phyloP scores from a whole-genome alignment of 2,113 vertebrate genomes.

The Amia ocellicauda region DNA sequence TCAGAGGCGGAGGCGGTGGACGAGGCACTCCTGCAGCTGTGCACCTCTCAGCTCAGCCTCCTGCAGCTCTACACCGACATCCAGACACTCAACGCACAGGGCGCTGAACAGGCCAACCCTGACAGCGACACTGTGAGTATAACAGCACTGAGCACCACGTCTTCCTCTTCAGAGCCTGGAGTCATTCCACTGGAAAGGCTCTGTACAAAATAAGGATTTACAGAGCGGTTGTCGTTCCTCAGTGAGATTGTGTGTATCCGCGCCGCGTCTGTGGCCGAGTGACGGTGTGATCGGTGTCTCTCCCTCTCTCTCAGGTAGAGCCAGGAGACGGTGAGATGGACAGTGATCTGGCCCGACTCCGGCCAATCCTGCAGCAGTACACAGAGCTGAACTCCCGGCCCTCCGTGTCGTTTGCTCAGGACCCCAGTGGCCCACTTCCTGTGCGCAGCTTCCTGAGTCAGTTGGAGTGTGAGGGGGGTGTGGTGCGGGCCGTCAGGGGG shows the following conservation, averaged over 20 bases:
- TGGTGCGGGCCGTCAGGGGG: constrained; percentile 56
- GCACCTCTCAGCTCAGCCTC: constrained; percentile 77
- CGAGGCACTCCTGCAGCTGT: constrained; percentile 79
- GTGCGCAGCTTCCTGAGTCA: constrained; percentile 81
- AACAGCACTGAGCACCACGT: not conserved
- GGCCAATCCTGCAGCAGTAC: constrained; percentile 74
- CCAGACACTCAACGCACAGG: constrained; percentile 64
- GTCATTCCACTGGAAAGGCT: no score
- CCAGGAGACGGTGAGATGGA: constrained; percentile 58
- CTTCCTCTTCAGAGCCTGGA: no score
- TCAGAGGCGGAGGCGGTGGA: constrained; percentile 83
- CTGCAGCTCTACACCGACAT: constrained; percentile 86
- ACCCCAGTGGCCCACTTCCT: constrained; percentile 56
- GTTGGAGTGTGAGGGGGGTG: constrained; percentile 75
- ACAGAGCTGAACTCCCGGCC: constrained; percentile 64
- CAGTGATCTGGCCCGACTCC: constrained; percentile 71
- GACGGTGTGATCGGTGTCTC: not conserved
- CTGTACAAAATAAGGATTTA: no score
- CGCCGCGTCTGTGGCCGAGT: no score
- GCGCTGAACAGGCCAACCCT: constrained; percentile 36
- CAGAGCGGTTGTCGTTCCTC: no score
- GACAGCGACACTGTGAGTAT: constrained; percentile 67
- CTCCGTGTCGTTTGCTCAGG: constrained; percentile 71
- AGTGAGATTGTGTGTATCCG: no score
- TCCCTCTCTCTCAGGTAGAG: constrained; percentile 28